Conservation (phyloP, 2,113 vertebrate species). For the Hepsetus odoe region DNA sequence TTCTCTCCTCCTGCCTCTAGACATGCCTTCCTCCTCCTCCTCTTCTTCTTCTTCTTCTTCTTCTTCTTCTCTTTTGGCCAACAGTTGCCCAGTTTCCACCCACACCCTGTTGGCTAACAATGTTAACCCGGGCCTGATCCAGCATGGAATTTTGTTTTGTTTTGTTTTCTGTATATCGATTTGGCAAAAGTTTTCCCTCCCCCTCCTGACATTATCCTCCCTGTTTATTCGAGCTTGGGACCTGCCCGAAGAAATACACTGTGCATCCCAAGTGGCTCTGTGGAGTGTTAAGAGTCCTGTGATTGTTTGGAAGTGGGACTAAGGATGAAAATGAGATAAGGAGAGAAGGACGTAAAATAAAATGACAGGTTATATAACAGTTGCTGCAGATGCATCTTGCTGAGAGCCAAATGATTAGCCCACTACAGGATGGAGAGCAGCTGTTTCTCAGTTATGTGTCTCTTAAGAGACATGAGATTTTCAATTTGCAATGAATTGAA, state of each 20-base stretch:
- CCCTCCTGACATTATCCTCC: too few species aligned
- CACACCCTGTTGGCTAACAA: too few species aligned
- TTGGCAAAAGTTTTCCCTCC: constrained; percentile 91
- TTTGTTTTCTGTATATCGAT: constrained; percentile 85
- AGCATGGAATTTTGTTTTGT: too few species aligned
- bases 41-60: too few species aligned
- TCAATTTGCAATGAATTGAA: constrained; percentile 62
- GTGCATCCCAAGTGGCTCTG: too few species aligned
- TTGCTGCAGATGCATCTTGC: constrained; percentile 72
- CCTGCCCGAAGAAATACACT: too few species aligned
- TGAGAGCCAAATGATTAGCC: constrained; percentile 70
- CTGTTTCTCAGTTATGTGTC: constrained; percentile 73
- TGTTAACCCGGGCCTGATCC: too few species aligned
- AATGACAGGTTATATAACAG: constrained; percentile 74
- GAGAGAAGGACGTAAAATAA: constrained; percentile 65
- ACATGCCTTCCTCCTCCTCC: too few species aligned
- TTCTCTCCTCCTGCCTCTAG: too few species aligned
- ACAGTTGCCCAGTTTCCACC: too few species aligned
- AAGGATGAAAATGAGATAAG: neutral
- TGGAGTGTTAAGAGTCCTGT: constrained; percentile 89
- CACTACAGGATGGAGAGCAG: constrained; percentile 72
- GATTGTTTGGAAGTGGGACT: constrained; percentile 68
- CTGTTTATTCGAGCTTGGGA: too few species aligned
- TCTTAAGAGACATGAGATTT: constrained; percentile 74
- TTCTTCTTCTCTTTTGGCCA: too few species aligned